Conservation (phyloP, 2,888 invertebrate species). For the Pollenia amentaria region DNA sequence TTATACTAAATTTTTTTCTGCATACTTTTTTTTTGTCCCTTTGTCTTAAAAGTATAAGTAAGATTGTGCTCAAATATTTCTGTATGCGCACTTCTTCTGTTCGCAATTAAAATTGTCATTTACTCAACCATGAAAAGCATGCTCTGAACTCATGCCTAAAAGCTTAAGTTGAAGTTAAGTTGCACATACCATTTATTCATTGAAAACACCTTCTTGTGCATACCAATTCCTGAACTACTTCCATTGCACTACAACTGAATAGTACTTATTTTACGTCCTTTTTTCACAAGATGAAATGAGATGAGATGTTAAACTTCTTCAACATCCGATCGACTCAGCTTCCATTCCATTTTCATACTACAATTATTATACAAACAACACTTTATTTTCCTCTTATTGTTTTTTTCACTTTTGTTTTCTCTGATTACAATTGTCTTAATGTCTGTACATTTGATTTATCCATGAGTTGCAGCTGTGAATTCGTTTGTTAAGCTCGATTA, state of each 20-base stretch:
- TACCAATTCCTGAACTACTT: conserved; percentile 25
- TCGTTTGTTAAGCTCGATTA: conserved; percentile 76
- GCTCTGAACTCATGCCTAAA: conserved; percentile 48
- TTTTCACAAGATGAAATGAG: conserved; percentile 1
- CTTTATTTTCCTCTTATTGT: conserved; percentile 17
- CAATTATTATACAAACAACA: conserved; percentile 36
- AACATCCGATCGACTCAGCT: neutral
- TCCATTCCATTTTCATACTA: neutral
- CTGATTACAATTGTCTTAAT: conserved; percentile 14
- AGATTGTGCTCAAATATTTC: neutral
- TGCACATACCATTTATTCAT: conserved; percentile 18
- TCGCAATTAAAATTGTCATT: conserved; percentile 76
- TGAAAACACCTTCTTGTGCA: conserved; percentile 5
- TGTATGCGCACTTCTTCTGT: conserved; percentile 56
- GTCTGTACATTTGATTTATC: conserved; percentile 59
- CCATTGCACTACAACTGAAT: neutral
- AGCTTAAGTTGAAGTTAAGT: conserved; percentile 19
- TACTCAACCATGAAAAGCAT: conserved; percentile 70
- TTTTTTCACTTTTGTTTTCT: neutral
- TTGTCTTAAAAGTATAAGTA: neutral
- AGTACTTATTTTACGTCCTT: conserved; percentile 21
- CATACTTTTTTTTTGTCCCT: neutral
- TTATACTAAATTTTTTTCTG: neutral
- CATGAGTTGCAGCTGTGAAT: conserved; percentile 67
- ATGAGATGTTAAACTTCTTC: conserved; percentile 20